Conservation (phyloP, 2,113 vertebrate species). For the Amphiprion percula region DNA sequence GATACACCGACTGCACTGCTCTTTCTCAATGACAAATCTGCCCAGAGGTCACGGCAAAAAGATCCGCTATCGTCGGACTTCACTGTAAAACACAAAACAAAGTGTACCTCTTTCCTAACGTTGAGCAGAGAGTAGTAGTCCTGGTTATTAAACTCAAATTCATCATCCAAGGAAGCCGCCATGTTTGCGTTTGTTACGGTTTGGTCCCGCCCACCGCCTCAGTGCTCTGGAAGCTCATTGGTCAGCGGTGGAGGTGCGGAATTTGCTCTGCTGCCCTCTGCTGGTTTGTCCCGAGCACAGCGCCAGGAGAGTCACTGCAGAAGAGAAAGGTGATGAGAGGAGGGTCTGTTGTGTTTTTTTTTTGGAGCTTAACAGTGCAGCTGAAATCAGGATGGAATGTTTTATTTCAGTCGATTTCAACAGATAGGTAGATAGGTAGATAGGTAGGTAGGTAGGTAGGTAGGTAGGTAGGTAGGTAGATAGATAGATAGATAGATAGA, state of each 20-base stretch:
- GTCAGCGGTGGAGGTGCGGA: conserved; percentile 10
- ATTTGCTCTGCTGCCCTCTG: conserved; percentile 45
- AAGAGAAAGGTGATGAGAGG: neutral
- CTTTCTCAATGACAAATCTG: neutral
- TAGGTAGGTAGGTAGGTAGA: too few species aligned
- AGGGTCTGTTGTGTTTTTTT: too few species aligned
- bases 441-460: too few species aligned
- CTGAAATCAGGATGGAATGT: too few species aligned
- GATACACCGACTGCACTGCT: conserved; percentile 33
- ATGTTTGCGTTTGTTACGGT: conserved; percentile 88
- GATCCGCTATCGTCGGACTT: neutral
- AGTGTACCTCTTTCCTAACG: conserved; percentile 92
- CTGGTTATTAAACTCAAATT: conserved; percentile 90
- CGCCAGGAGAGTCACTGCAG: neutral
- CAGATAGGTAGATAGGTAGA: too few species aligned
- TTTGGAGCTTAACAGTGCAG: neutral
- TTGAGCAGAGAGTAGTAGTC: conserved; percentile 94
- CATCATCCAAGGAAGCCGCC: conserved; percentile 93
- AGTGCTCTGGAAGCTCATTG: conserved; percentile 58
- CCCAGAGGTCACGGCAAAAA: neutral
- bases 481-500: too few species aligned
- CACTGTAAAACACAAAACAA: neutral
- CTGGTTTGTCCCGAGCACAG: conserved; percentile 8
- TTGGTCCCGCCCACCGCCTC: conserved; percentile 73
- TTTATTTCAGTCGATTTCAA: too few species aligned